These are phyloP conservation scores for Dicyrtomina minuta DNA, from an alignment of 2,888 invertebrate species.

Conservation along the genomic window DNA sequence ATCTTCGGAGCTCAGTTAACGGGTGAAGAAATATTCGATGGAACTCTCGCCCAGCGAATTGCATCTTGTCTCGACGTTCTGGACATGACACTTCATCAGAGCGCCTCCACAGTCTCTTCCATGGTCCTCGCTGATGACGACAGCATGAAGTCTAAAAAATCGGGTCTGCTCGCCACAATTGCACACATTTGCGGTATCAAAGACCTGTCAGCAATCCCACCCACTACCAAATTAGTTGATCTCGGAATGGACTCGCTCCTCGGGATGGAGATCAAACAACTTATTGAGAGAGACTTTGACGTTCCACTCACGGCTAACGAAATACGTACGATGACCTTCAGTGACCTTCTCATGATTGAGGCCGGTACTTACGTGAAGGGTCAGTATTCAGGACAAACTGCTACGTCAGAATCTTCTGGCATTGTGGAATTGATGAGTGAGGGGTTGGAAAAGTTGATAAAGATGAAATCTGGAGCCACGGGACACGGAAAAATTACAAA, in stretches of 20 bases:
- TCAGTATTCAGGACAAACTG: no score
- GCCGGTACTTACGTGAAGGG: constrained; percentile 15
- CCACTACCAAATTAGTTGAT: no score
- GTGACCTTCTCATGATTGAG: constrained; percentile 21
- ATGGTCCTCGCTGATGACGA: no score
- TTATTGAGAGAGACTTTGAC: no score
- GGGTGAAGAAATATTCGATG: no score
- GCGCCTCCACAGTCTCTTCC: constrained; percentile 65
- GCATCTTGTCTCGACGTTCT: no score
- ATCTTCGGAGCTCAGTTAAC: no score
- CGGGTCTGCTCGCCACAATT: constrained; percentile 57
- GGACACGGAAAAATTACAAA: neutral
- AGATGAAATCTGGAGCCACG: neutral
- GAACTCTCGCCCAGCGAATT: constrained; percentile 83
- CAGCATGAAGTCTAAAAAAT: constrained; percentile 41
- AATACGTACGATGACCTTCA: no score
- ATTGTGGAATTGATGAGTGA: neutral
- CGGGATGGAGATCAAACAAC: no score
- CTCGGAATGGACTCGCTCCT: no score
- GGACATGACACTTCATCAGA: constrained; percentile 66
- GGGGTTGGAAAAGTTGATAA: constrained; percentile 9
- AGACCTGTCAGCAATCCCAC: no score
- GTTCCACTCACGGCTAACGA: no score
- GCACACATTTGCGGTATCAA: constrained; percentile 59
- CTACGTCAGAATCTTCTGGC: neutral